These are phyloP conservation scores for Macropis europaea DNA, from an alignment of 2,888 invertebrate genomes.

Conservation along the genomic window DNA sequence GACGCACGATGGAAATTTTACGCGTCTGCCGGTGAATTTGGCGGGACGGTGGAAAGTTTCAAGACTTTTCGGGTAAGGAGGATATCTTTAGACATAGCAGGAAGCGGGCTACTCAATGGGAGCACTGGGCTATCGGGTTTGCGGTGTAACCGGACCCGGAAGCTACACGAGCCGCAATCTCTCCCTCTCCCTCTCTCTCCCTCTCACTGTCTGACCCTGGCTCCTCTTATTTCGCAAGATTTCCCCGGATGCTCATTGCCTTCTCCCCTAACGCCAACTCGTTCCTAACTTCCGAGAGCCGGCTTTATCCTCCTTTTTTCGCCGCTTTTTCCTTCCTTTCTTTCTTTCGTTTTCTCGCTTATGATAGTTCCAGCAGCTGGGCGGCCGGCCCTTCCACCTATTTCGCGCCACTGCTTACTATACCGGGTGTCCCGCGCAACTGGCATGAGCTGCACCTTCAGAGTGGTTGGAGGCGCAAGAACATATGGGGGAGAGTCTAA, in stretches of 20 bases:
- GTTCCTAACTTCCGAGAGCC: conserved; percentile 63
- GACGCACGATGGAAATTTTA: conserved; percentile 22
- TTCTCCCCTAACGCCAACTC: conserved; percentile 63
- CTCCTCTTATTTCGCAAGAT: conserved; percentile 72
- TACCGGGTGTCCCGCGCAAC: too few relatives aligned
- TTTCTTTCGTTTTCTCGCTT: conserved; percentile 43
- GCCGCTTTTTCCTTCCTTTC: conserved; percentile 3
- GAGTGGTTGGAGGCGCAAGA: too few relatives aligned
- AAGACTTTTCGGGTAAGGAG: conserved; percentile 33
- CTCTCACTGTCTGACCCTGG: conserved; percentile 43
- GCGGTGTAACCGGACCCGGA: conserved; percentile 68
- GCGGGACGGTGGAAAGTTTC: conserved; percentile 45
- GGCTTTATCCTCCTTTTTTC: conserved; percentile 53
- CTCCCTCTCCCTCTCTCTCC: not conserved
- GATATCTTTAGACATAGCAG: conserved; percentile 33
- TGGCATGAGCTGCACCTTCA: too few relatives aligned
- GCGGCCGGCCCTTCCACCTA: conserved; percentile 31
- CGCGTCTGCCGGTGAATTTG: conserved; percentile 4
- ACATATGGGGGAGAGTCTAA: too few relatives aligned
- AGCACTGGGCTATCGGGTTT: conserved; percentile 67
- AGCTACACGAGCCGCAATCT: conserved; percentile 56
- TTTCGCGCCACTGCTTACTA: conserved; percentile 19
- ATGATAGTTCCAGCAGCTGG: conserved; percentile 34
- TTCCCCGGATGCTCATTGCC: conserved; percentile 75
- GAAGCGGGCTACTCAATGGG: conserved; percentile 54